Evolutionary conservation across 2,113 vertebrate species (phyloP), one percentile per base, ranked within the genome.

Genomic region (Glareola pratincola): DNA sequence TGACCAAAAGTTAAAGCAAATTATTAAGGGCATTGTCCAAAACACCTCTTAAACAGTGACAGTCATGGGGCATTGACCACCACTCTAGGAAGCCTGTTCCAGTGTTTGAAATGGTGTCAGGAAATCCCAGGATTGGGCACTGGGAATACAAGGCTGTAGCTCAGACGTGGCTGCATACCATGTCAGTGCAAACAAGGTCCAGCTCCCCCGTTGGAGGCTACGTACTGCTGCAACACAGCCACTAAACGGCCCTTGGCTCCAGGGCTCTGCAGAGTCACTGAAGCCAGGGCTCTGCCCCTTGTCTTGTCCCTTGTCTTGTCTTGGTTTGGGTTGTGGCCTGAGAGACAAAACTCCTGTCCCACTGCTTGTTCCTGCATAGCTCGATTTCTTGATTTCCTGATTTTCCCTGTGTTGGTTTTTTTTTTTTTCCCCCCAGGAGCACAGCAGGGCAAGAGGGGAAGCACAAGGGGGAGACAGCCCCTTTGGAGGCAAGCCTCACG

Each of bases 41-140:
- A 83, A 51, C 59, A 19, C 53, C 30, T 74, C 47, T 47, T 78
- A 47, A 63, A 36, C 12, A 34, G 17, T 87, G 72, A 17, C 16
- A 59, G 37, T 23, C 37, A 37, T 23, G 43, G 30, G 22, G 3
- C 14, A n/a, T 48, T 0, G 0, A 45, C 20, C 32, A 32, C 51
- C 23, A 21, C 50, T 79, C 32, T 64, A 54, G 45, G 50, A 83
- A 69, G 11, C 67, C 39, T 79, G 17, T 76, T 72, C 19, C 57
- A 78, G 16, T 48, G 34, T 43, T 81, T 23, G 74, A 76, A 62
- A 37, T 34, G 11, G 14, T 71, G n/a, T 85, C 22, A 29, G 66
- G 71, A 60, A 36, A n/a, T 69, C 37, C 23, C 67, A 67, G 76
- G 53, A 12, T 6, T 48, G 34, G 41, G 32, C 47, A 12, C 43